phyloP scores from a whole-genome alignment of 1,140 invertebrate species.

The Pseudomyrmex sp. region DNA sequence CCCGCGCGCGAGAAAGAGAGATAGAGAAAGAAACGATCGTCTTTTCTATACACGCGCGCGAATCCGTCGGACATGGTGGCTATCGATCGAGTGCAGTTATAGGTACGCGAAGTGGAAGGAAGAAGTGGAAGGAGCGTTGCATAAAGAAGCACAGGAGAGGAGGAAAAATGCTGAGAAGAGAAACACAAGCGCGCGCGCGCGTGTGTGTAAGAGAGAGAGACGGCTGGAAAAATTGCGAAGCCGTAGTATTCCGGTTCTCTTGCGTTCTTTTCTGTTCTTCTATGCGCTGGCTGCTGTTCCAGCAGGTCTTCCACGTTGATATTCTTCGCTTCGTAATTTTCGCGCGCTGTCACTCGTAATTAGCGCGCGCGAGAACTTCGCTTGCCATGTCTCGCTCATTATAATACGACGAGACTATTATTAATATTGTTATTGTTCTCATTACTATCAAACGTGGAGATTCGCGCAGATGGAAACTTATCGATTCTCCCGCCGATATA shows the following conservation, averaged over 20 bases:
- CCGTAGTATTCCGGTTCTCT: constrained; percentile 13
- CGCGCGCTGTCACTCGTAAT: too few species aligned
- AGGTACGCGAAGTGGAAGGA: neutral
- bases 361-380: too few species aligned
- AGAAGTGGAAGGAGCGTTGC: constrained; percentile 46
- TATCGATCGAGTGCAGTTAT: constrained; percentile 34
- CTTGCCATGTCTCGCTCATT: too few species aligned
- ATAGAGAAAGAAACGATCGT: constrained; percentile 3
- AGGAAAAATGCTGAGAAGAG: too few species aligned
- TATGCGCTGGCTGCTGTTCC: neutral
- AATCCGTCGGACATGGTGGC: constrained; percentile 19
- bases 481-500: constrained; percentile 1
- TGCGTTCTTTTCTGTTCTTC: neutral
- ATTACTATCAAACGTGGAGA: too few species aligned
- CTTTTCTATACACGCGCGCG: constrained; percentile 4
- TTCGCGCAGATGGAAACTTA: neutral
- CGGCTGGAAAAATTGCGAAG: constrained; percentile 48
- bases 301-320: neutral
- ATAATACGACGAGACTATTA: too few species aligned
- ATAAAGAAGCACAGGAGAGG: constrained; percentile 39
- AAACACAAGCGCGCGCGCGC: neutral
- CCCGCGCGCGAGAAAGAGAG: too few species aligned
- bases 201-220: neutral
- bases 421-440: too few species aligned
- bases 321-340: neutral